Percentiles rank a stretch among this genome's conserved stretches.
Evolutionary conservation across 2,888 invertebrate genomes (phyloP).

Genomic region (Euclidia mi): DNA sequence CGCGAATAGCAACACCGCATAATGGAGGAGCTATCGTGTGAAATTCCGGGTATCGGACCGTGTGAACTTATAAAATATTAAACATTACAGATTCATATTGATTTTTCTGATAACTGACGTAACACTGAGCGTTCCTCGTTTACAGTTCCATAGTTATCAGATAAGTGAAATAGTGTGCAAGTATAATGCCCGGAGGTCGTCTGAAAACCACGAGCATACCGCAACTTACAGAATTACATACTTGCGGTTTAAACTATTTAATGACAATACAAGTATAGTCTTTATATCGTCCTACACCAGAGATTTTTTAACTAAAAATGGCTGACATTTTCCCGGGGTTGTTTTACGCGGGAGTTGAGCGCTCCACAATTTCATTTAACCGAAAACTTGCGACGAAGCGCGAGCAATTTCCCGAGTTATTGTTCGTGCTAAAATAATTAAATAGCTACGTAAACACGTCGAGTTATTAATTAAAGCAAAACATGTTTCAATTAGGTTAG

Average conservation of each 20-base stretch:
- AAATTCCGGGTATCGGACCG: not conserved
- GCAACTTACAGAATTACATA: slow-evolving; percentile 35
- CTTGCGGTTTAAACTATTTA: slow-evolving; percentile 22
- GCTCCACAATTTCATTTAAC: too few species aligned
- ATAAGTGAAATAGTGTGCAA: slow-evolving; percentile 27
- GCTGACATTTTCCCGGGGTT: not conserved
- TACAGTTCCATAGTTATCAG: slow-evolving; percentile 28
- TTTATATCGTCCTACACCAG: not conserved
- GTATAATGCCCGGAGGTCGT: slow-evolving; percentile 35
- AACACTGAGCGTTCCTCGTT: slow-evolving; percentile 1
- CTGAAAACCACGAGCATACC: slow-evolving; percentile 49
- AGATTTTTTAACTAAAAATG: not conserved
- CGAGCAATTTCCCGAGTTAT: too few species aligned
- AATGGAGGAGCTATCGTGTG: not conserved
- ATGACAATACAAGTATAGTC: not conserved
- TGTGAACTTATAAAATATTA: not conserved
- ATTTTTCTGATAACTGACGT: slow-evolving; percentile 14
- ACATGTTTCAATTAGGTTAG: too few species aligned
- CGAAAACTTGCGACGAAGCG: too few species aligned
- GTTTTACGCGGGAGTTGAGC: too few species aligned
- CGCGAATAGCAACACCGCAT: too few species aligned
- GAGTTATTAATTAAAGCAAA: too few species aligned
- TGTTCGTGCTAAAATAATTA: too few species aligned
- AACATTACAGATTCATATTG: slow-evolving; percentile 16
- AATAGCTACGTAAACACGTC: too few species aligned